Evolutionary conservation across 1,140 invertebrate genomes (phyloP).

Genomic region (Limonius californicus): DNA sequence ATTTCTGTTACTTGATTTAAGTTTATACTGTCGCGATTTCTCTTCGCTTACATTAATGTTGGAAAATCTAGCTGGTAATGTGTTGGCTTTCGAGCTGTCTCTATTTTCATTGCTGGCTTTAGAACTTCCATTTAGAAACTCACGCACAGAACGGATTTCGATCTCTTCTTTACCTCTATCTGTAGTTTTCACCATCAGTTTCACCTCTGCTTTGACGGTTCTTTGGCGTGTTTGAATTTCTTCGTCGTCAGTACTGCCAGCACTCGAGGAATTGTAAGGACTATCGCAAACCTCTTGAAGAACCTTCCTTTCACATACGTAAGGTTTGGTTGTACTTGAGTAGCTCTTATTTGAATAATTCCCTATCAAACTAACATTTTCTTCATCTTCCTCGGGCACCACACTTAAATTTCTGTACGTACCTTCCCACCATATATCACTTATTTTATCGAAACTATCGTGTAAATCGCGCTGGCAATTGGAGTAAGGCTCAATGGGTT

Average conservation of each 20-base stretch:
- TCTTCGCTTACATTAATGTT: neutral
- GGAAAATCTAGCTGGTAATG: conserved; percentile 24
- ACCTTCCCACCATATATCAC: conserved; percentile 46
- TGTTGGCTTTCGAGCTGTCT: conserved; percentile 20
- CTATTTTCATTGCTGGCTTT: too few species aligned
- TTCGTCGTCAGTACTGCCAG: neutral
- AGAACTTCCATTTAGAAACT: conserved; percentile 41
- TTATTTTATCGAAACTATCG: neutral
- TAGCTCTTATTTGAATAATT: conserved; percentile 6
- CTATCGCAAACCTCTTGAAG: neutral
- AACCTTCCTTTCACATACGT: neutral
- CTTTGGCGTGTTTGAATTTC: conserved; percentile 23
- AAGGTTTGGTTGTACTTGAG: neutral
- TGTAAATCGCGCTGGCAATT: conserved; percentile 25
- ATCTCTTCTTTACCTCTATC: conserved; percentile 52
- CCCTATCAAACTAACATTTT: conserved; percentile 30
- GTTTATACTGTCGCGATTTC: neutral
- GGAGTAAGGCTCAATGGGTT: conserved; percentile 35
- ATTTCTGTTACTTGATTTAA: neutral
- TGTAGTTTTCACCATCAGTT: conserved; percentile 51
- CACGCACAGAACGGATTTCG: conserved; percentile 52
- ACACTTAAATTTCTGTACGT: conserved; percentile 45
- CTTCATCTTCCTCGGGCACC: conserved; percentile 46
- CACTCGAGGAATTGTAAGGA: conserved; percentile 7
- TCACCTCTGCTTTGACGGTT: conserved; percentile 50